Evolutionary conservation across 1,140 invertebrate genomes (phyloP), one percentile per base, ranked within the genome.

Genomic region (Aphis craccivora): DNA sequence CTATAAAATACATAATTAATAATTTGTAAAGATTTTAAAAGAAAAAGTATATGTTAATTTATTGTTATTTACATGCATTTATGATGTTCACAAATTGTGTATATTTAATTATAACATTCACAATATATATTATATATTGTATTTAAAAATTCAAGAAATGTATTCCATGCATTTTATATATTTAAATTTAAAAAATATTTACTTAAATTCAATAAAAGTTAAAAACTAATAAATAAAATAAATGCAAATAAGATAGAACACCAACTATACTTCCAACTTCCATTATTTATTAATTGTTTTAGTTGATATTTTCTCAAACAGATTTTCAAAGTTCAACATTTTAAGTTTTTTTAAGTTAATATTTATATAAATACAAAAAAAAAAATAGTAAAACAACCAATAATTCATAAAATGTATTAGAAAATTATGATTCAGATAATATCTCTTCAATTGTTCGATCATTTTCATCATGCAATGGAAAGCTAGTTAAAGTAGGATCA

Each of bases 371-470:
- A 43, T 30, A 67, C 0, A n/a, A 43, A 67, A 23, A 90, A 90
- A 67, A 40, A 67, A 90, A 90, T n/a, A n/a, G n/a, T n/a, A n/a
- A 55, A 48, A 43, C 40, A 81, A n/a, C 7, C n/a, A 48, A 48
- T n/a, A 87, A 48, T n/a, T 18, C 23, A 86, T 30, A 86, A 9
- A 43, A 87, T 40, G 1, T 40, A 40, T 87, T n/a, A 48, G n/a
- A 60, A 60, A 43, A 60, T 94, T 95, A 96, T 93, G 96, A 96
- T 94, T 96, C 96, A 40, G 96, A 96, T 37, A 96, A 94, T 94
- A 96, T 96, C 94, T 97, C 96, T 94, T 97, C 96, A 91, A 97
- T 95, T 35, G 96, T 96, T 94, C 96, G 96, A 94, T 96, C 96
- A 94, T 96, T 96, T 91, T 96, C 96, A 94, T 96, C 96, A 94